phyloP scores from a whole-genome alignment of 1,140 invertebrate species.

The Drosophila pectinifera region DNA sequence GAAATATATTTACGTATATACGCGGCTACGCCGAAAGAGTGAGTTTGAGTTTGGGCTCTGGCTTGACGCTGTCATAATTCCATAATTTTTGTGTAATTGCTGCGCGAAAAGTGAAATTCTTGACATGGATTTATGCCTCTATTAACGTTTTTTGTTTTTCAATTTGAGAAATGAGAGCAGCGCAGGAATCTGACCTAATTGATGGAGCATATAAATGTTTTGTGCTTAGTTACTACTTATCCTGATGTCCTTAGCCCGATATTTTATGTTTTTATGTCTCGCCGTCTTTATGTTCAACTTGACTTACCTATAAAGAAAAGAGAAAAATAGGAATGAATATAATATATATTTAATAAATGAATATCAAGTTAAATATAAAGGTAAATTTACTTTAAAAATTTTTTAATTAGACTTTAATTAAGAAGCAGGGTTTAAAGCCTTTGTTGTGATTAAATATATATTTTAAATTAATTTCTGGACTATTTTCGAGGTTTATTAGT shows the following conservation, averaged over 20 bases:
- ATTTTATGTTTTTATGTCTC: too few species aligned
- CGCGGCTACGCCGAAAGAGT: background rate
- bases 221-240: conserved; percentile 28
- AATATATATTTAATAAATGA: too few species aligned
- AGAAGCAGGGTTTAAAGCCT: too few species aligned
- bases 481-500: too few species aligned
- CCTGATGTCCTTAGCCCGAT: background rate
- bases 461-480: too few species aligned
- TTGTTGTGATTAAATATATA: too few species aligned
- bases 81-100: conserved; percentile 49
- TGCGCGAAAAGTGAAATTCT: conserved; percentile 41
- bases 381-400: too few species aligned
- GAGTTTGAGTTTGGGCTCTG: too few species aligned
- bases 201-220: conserved; percentile 8
- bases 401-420: too few species aligned
- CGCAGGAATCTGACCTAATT: conserved; percentile 9
- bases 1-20: conserved; percentile 63
- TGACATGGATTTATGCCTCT: conserved; percentile 34
- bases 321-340: too few species aligned
- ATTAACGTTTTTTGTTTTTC: background rate
- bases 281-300: background rate
- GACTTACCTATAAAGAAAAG: conserved; percentile 36
- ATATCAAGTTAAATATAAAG: too few species aligned
- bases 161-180: conserved; percentile 10
- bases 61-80: conserved; percentile 35